Percentiles rank a stretch among this genome's conserved stretches.
Evolutionary conservation across 2,113 vertebrate species (phyloP).

Genomic region (Paedocypris sp.): DNA sequence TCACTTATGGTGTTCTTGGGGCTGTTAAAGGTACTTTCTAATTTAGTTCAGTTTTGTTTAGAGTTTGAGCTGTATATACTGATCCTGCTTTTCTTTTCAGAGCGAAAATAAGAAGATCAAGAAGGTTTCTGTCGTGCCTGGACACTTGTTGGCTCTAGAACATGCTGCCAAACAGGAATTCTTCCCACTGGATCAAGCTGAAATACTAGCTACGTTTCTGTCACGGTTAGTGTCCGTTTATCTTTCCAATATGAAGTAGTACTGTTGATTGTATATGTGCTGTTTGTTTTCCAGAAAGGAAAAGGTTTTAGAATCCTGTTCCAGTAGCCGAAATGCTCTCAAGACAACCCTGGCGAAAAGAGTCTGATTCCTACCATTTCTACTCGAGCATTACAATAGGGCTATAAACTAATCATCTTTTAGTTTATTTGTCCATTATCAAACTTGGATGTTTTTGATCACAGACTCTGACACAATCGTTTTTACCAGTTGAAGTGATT

Average conservation of each 20-base stretch:
- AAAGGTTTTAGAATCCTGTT: constrained; percentile 43
- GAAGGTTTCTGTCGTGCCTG: constrained; percentile 64
- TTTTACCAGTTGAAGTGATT: no score
- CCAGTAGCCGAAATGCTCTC: constrained; percentile 41
- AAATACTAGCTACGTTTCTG: constrained; percentile 71
- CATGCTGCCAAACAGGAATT: constrained; percentile 86
- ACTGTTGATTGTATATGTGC: neutral
- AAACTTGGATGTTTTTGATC: no score
- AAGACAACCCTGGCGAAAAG: constrained; percentile 35
- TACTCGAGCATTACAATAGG: no score
- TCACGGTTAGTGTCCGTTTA: constrained; percentile 67
- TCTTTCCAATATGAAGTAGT: neutral
- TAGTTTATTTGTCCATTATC: no score
- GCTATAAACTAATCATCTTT: no score
- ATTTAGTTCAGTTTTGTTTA: neutral
- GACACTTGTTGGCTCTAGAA: constrained; percentile 78
- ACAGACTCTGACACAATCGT: no score
- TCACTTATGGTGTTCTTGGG: constrained; percentile 80
- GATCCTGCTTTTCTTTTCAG: constrained; percentile 45
- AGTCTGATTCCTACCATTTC: no score
- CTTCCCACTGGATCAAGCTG: constrained; percentile 68
- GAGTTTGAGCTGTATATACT: neutral
- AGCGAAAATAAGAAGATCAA: constrained; percentile 84
- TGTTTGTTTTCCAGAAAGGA: constrained; percentile 41
- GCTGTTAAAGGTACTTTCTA: constrained; percentile 74